Evolutionary conservation across 2,797 vertebrate genomes (phyloP).

Genomic region (Melanotaenia maccullochi): DNA sequence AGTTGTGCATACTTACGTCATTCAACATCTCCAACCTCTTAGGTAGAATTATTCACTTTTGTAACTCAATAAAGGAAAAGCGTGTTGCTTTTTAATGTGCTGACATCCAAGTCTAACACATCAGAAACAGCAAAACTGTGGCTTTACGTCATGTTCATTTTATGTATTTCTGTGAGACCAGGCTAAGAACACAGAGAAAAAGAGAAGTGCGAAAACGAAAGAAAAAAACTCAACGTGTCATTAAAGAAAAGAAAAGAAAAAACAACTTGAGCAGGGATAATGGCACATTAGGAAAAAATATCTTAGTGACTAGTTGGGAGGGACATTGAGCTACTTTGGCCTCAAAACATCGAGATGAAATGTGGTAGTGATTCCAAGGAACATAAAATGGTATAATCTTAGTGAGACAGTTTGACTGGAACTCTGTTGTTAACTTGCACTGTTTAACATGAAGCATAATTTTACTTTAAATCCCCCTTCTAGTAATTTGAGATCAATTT

Average conservation of each 20-base stretch:
- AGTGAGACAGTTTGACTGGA: background rate
- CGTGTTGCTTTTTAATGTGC: background rate
- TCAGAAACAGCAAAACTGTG: background rate
- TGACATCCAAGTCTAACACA: background rate
- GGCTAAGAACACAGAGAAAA: background rate
- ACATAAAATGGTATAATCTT: background rate
- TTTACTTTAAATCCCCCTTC: slow-evolving; percentile 38
- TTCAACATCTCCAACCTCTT: background rate
- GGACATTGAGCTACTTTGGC: background rate
- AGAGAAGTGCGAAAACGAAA: background rate
- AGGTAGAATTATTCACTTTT: background rate
- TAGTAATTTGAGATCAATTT: slow-evolving; percentile 63
- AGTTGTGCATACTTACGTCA: background rate
- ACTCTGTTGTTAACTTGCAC: background rate
- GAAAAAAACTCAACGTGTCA: background rate
- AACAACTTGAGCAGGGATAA: background rate
- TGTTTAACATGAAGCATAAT: slow-evolving; percentile 62
- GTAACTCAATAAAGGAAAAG: background rate
- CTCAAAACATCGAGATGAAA: background rate
- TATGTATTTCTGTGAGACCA: background rate
- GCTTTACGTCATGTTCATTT: background rate
- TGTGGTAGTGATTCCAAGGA: background rate
- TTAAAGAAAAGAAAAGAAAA: background rate
- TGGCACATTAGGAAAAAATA: background rate
- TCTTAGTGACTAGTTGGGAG: background rate